These are phyloP conservation scores for Rhaphigaster nebulosa DNA, from an alignment of 2,888 invertebrate species.

Conservation along the genomic window DNA sequence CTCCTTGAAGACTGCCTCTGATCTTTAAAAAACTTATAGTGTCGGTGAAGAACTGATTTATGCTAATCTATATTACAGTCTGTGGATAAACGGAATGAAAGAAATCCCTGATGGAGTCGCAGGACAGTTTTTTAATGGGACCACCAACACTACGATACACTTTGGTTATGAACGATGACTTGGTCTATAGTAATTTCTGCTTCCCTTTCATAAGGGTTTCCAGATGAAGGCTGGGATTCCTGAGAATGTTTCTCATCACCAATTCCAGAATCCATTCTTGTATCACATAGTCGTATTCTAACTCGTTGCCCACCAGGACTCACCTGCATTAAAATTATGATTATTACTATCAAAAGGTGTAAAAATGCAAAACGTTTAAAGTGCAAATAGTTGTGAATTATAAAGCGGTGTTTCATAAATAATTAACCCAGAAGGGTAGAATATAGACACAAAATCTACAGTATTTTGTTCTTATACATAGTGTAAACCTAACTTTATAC, in stretches of 20 bases:
- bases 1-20: background rate
- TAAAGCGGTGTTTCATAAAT: background rate
- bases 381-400: background rate
- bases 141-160: conserved; percentile 56
- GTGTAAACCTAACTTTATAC: background rate
- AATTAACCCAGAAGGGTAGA: background rate
- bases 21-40: background rate
- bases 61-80: background rate
- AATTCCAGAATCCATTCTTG: conserved; percentile 65
- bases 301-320: conserved; percentile 65
- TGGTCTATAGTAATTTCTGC: conserved; percentile 60
- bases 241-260: conserved; percentile 66
- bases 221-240: conserved; percentile 65
- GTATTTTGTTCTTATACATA: background rate
- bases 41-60: background rate
- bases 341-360: background rate
- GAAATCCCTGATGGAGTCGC: conserved; percentile 7
- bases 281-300: conserved; percentile 65
- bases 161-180: conserved; percentile 63
- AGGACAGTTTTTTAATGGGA: conserved; percentile 15
- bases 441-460: background rate
- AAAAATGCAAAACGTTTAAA: background rate
- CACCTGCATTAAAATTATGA: conserved; percentile 56
- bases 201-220: conserved; percentile 63
- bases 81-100: background rate